These are phyloP conservation scores for Zele albiditarsus DNA, from an alignment of 2,888 invertebrate genomes.

Conservation along the genomic window DNA sequence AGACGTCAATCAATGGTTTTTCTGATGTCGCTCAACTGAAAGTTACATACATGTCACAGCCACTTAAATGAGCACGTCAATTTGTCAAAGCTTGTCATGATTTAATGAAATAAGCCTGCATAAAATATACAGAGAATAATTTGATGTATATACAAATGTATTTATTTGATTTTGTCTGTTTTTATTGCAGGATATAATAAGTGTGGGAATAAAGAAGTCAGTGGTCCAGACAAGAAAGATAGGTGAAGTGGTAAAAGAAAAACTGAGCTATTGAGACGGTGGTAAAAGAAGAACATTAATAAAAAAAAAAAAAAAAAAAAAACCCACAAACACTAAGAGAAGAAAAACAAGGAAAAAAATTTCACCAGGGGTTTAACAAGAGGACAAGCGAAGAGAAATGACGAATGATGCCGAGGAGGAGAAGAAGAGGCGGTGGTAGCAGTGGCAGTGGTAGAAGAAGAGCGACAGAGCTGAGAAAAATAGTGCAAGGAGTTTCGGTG, in stretches of 20 bases:
- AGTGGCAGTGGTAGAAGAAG: conserved; percentile 17
- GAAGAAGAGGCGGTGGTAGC: conserved; percentile 13
- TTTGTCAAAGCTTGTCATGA: conserved; percentile 12
- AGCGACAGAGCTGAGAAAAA: conserved; percentile 37
- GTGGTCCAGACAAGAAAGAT: conserved; percentile 23
- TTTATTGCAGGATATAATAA: conserved; percentile 10
- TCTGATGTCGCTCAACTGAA: neutral
- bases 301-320: neutral
- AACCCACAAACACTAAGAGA: too few species aligned
- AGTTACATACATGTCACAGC: neutral
- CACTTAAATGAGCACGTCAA: neutral
- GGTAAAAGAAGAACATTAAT: neutral
- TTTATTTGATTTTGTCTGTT: neutral
- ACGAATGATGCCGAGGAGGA: conserved; percentile 50
- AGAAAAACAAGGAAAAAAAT: neutral
- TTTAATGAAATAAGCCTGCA: neutral
- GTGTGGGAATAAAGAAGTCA: neutral
- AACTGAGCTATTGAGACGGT: neutral
- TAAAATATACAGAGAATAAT: neutral
- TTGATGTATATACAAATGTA: neutral
- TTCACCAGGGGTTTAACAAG: conserved; percentile 19
- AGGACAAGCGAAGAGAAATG: conserved; percentile 41
- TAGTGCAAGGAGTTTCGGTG: conserved; percentile 39
- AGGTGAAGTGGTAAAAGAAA: conserved; percentile 8
- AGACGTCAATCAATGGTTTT: neutral